Evolutionary conservation across 2,888 invertebrate genomes (phyloP), one percentile per base, ranked within the genome.

Genomic region (Lasioglossum villosulum): DNA sequence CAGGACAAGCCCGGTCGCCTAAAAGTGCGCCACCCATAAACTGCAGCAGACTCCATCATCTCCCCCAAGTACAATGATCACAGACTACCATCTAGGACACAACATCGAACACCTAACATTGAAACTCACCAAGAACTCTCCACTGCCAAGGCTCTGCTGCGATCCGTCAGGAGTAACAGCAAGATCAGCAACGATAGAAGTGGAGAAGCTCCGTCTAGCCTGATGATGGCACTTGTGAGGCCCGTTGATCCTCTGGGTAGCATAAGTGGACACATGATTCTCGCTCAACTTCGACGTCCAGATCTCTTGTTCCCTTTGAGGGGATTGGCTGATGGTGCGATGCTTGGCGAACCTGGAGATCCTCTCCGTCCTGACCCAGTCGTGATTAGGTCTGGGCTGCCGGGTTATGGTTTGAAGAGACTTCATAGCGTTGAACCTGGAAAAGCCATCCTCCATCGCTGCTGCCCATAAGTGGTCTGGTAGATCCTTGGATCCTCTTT

Each of bases 91-190:
- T 37, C 74, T 74, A 84, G 80, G 79, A 68, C 52, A 83, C 82
- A 76, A 90, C 88, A 88, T 23, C 73, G 74, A 86, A 82, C 48
- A 83, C 71, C 63, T 23, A 81, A 73, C 34, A 23, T 0, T 4
- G 27, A 37, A 63, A 93, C 94, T 94, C 89, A 94, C 94, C 94
- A 93, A 80, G 86, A 93, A 94, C 76, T 94, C 94, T 30, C 89
- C 92, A 78, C 94, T 94, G 68, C 91, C 94, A 23, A 94, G 92
- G 70, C 94, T 94, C 89, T 94, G 94, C 82, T 94, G 93, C 10
- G 94, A 94, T n/a, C 93, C 94, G 19, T 91, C 92, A 0, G 93
- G 93, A 2, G 93, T 91, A 23, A 89, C 86, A 3, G 94, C 93
- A 0, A 94, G 89, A 82, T 94, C 94, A 39, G 94, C 93, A 66